phyloP scores from a whole-genome alignment of 2,888 invertebrate genomes.

The Xestia ashworthii region DNA sequence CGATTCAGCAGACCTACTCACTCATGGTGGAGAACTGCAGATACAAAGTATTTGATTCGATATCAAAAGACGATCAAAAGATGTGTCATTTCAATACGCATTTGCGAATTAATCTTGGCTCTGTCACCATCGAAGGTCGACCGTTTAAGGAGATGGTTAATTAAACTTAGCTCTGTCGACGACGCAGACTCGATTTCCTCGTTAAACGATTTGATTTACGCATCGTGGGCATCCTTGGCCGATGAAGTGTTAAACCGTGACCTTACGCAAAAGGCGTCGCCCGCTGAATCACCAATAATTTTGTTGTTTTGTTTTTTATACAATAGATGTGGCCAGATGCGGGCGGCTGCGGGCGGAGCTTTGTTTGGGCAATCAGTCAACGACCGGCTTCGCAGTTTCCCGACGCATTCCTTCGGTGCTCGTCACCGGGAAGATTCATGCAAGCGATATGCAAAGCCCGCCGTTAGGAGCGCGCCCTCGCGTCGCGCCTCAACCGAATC shows the following conservation, averaged over 20 bases:
- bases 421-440: conserved; percentile 84
- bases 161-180: conserved; percentile 79
- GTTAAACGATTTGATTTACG: conserved; percentile 84
- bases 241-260: conserved; percentile 78
- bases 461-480: conserved; percentile 76
- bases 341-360: conserved; percentile 71
- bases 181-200: conserved; percentile 75
- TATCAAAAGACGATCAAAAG: conserved; percentile 47
- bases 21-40: background rate
- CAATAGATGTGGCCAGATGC: conserved; percentile 75
- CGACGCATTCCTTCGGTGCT: conserved; percentile 78
- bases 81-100: conserved; percentile 66
- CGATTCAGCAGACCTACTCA: background rate
- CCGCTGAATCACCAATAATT: conserved; percentile 81
- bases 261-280: conserved; percentile 83
- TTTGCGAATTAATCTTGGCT: conserved; percentile 79
- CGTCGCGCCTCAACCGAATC: conserved; percentile 66
- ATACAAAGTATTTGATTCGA: background rate
- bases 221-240: conserved; percentile 77
- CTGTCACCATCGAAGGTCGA: conserved; percentile 78
- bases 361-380: conserved; percentile 82
- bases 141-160: conserved; percentile 82
- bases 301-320: conserved; percentile 77
- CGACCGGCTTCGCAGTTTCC: conserved; percentile 79
- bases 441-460: conserved; percentile 81